Percentiles rank a stretch among this genome's conserved stretches.
Evolutionary conservation across 2,797 vertebrate genomes (phyloP).

Genomic region (Sebastes alutus): DNA sequence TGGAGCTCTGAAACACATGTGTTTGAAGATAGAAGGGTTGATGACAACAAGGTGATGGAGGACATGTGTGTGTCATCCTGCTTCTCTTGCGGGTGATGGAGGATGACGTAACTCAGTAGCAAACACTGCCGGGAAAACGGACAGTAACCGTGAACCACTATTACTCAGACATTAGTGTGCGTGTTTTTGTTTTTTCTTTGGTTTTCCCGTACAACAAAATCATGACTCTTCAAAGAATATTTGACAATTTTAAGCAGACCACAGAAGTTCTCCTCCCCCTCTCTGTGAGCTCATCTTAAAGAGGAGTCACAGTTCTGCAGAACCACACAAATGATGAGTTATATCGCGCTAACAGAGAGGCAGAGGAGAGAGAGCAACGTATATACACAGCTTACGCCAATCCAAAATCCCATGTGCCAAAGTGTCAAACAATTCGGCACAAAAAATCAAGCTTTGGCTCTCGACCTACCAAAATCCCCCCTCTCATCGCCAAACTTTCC

Average conservation of each 20-base stretch:
- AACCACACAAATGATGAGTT: background rate
- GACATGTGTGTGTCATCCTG: background rate
- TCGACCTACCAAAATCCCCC: slow-evolving; percentile 37
- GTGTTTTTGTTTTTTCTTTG: background rate
- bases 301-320: background rate
- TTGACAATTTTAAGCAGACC: background rate
- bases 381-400: background rate
- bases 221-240: background rate
- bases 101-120: slow-evolving; percentile 4
- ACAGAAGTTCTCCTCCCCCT: background rate
- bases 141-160: background rate
- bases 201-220: background rate
- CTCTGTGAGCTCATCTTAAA: background rate
- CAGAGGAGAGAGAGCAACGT: background rate
- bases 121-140: slow-evolving; percentile 13
- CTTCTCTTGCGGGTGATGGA: background rate
- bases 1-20: slow-evolving; percentile 3
- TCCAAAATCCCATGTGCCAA: slow-evolving; percentile 8
- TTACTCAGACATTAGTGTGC: background rate
- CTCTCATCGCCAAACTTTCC: slow-evolving; percentile 49
- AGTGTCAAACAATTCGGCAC: slow-evolving; percentile 33
- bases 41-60: slow-evolving; percentile 1
- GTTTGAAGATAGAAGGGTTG: background rate
- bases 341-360: background rate
- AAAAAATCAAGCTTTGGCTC: slow-evolving; percentile 44